Evolutionary conservation across 2,888 invertebrate genomes (phyloP).

Genomic region (Agriotes lineatus): DNA sequence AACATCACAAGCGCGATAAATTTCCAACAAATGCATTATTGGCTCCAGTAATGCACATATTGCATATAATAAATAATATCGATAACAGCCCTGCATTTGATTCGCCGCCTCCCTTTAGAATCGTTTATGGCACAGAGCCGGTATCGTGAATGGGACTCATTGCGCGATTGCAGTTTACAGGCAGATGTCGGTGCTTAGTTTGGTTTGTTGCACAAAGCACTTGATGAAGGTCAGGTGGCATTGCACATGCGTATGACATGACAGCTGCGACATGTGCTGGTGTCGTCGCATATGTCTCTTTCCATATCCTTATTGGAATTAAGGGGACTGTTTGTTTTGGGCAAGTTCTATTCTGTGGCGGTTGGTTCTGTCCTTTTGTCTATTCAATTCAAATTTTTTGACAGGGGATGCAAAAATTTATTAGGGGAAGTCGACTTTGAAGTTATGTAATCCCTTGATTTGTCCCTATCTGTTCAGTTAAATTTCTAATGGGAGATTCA

Average conservation of each 20-base stretch:
- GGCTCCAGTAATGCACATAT: slow-evolving; percentile 28
- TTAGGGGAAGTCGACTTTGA: no score
- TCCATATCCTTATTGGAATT: slow-evolving; percentile 38
- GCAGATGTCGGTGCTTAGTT: slow-evolving; percentile 42
- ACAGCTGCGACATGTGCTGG: slow-evolving; percentile 44
- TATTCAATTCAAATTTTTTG: no score
- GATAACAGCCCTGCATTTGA: slow-evolving; percentile 36
- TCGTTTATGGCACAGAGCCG: slow-evolving; percentile 13
- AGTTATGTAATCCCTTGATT: no score
- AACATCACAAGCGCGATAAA: slow-evolving; percentile 37
- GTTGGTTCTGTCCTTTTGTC: no score
- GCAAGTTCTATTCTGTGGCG: slow-evolving; percentile 20
- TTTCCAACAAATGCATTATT: slow-evolving; percentile 28
- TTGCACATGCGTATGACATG: slow-evolving; percentile 43
- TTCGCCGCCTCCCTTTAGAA: slow-evolving; percentile 33
- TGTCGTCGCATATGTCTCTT: slow-evolving; percentile 39
- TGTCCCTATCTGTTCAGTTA: no score
- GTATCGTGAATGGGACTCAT: slow-evolving; percentile 36
- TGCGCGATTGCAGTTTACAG: slow-evolving; percentile 32
- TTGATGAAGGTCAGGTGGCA: slow-evolving; percentile 44
- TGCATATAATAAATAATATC: slow-evolving; percentile 41
- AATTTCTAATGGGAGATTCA: no score
- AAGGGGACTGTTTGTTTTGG: slow-evolving; percentile 42
- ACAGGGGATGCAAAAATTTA: no score
- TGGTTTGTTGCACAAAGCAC: slow-evolving; percentile 41